Evolutionary conservation across 2,888 invertebrate species (phyloP).

Genomic region (Dugesia japonica): DNA sequence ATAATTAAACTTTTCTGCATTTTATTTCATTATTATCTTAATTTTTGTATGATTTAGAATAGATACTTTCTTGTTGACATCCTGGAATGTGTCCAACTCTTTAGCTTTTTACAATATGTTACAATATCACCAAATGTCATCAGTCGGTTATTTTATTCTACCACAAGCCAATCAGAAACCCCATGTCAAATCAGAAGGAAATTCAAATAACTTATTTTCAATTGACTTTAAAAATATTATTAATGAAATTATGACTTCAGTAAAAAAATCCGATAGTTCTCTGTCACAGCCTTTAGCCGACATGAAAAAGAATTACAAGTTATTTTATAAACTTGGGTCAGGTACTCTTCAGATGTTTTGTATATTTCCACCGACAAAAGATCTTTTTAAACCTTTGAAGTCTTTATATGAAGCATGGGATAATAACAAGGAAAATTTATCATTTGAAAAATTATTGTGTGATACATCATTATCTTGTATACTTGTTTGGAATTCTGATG

Average conservation of each 20-base stretch:
- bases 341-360: background rate
- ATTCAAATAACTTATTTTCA: background rate
- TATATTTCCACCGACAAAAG: background rate
- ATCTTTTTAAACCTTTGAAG: background rate
- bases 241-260: background rate
- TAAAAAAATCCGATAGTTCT: background rate
- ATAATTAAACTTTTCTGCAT: no score
- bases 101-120: background rate
- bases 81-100: background rate
- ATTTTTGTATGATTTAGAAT: no score
- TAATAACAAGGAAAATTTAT: background rate
- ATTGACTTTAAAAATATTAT: background rate
- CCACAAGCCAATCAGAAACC: conserved; percentile 4
- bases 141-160: background rate
- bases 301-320: conserved; percentile 4
- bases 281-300: background rate
- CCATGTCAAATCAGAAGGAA: background rate
- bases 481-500: conserved; percentile 9
- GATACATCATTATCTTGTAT: background rate
- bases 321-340: background rate
- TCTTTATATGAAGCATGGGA: background rate
- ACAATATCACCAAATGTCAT: background rate
- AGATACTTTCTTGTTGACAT: background rate
- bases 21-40: no score
- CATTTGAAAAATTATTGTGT: background rate